Conservation (phyloP, 2,113 vertebrate genomes). For the Saguinus imperator region DNA sequence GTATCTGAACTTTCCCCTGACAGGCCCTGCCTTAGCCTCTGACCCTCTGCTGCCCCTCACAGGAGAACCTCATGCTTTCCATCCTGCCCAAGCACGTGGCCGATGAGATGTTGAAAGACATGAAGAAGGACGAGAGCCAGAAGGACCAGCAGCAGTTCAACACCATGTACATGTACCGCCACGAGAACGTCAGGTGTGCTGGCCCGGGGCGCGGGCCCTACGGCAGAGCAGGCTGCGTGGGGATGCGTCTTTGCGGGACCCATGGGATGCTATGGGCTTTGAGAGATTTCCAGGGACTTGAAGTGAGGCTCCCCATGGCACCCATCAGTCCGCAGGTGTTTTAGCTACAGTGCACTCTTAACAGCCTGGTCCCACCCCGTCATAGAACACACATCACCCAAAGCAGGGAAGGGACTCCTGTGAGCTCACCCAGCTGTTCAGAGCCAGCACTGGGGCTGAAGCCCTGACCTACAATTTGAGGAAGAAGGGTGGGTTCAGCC, state of each 20-base stretch:
- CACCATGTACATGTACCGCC: conserved; percentile 99
- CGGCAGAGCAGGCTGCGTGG: rapidly evolving
- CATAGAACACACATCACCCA: rapidly evolving
- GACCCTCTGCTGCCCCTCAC: background rate
- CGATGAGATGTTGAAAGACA: conserved; percentile 97
- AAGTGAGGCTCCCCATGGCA: background rate
- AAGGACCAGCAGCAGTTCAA: conserved; percentile 97
- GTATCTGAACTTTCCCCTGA: no score
- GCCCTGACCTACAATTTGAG: background rate
- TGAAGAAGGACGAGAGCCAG: conserved; percentile 94
- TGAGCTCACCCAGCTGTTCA: background rate
- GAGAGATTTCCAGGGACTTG: background rate
- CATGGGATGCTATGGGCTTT: rapidly evolving
- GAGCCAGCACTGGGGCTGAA: background rate
- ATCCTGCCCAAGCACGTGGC: conserved; percentile 98
- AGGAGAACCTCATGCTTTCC: conserved; percentile 96
- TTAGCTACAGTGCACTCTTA: rapidly evolving
- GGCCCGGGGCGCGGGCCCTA: rapidly evolving
- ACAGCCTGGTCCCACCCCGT: rapidly evolving
- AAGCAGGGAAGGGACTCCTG: background rate
- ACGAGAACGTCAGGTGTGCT: conserved; percentile 94
- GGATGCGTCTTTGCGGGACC: rapidly evolving
- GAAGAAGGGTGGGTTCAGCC: background rate
- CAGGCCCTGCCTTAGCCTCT: no score
- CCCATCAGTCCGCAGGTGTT: rapidly evolving